Conservation (phyloP, 2,797 vertebrate species). For the Sibirionetta formosa region DNA sequence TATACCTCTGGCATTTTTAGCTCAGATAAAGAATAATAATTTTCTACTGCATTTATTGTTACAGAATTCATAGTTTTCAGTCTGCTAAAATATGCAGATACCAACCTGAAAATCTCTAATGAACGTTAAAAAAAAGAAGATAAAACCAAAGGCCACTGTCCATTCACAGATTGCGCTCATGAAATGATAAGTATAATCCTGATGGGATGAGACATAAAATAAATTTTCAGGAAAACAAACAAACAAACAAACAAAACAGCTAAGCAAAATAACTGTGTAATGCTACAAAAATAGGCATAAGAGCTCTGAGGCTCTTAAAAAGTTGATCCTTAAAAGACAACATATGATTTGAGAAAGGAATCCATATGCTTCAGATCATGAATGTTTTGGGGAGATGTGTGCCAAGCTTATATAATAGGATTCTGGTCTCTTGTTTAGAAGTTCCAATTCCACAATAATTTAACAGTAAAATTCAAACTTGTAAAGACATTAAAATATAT, state of each 20-base stretch:
- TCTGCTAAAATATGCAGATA: background rate
- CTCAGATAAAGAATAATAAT: background rate
- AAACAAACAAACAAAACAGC: background rate
- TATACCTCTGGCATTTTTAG: background rate
- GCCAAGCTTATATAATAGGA: background rate
- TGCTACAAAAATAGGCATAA: background rate
- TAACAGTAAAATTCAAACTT: background rate
- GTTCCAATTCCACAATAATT: background rate
- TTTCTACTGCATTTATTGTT: background rate
- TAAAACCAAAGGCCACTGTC: slow-evolving; percentile 93
- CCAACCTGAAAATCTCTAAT: slow-evolving; percentile 95
- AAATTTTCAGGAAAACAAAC: background rate
- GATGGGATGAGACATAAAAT: slow-evolving; percentile 27
- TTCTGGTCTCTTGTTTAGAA: background rate
- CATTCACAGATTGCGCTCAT: slow-evolving; percentile 92
- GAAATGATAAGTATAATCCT: slow-evolving; percentile 88
- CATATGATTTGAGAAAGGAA: background rate
- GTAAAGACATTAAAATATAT: background rate
- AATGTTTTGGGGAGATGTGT: background rate
- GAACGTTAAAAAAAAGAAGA: slow-evolving; percentile 94
- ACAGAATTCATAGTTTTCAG: background rate
- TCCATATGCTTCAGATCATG: background rate
- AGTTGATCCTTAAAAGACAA: background rate
- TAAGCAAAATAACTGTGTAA: background rate
- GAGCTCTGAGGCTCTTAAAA: background rate